Evolutionary conservation across 2,113 vertebrate genomes (phyloP).

Genomic region (Nycticebus coucang): DNA sequence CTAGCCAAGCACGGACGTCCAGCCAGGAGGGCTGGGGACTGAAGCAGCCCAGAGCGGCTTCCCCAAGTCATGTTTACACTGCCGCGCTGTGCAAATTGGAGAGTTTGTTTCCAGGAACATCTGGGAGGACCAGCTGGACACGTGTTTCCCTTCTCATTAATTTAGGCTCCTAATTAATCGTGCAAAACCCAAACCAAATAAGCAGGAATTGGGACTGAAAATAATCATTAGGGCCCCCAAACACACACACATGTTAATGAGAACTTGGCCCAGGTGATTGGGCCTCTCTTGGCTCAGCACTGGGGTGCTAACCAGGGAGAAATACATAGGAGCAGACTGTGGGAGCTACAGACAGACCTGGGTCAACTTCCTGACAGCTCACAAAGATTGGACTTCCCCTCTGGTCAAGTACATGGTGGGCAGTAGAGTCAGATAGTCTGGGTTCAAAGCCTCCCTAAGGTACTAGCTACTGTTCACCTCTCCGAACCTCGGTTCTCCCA

Average conservation of each 20-base stretch:
- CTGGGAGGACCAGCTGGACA: slow-evolving; percentile 77
- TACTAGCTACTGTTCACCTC: neutral
- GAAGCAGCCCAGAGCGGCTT: neutral
- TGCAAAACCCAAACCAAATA: slow-evolving; percentile 70
- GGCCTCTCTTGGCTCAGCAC: neutral
- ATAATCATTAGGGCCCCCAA: slow-evolving; percentile 68
- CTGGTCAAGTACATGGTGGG: neutral
- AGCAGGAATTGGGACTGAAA: slow-evolving; percentile 69
- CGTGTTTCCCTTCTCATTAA: slow-evolving; percentile 74
- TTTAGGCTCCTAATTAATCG: slow-evolving; percentile 76
- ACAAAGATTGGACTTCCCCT: neutral
- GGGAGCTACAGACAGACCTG: neutral
- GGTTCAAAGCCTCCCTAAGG: neutral
- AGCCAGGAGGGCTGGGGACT: neutral
- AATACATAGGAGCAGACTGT: neutral
- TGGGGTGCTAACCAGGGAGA: neutral
- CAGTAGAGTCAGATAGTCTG: neutral
- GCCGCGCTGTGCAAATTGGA: slow-evolving; percentile 61
- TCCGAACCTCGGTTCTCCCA: neutral
- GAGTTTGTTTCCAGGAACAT: slow-evolving; percentile 74
- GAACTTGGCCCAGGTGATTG: slow-evolving; percentile 68
- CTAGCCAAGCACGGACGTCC: neutral
- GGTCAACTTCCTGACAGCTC: rapidly evolving
- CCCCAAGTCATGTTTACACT: slow-evolving; percentile 55
- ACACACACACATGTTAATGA: slow-evolving; percentile 58